Conservation (phyloP, 2,888 invertebrate species). For the Carterocephalus palaemon region DNA sequence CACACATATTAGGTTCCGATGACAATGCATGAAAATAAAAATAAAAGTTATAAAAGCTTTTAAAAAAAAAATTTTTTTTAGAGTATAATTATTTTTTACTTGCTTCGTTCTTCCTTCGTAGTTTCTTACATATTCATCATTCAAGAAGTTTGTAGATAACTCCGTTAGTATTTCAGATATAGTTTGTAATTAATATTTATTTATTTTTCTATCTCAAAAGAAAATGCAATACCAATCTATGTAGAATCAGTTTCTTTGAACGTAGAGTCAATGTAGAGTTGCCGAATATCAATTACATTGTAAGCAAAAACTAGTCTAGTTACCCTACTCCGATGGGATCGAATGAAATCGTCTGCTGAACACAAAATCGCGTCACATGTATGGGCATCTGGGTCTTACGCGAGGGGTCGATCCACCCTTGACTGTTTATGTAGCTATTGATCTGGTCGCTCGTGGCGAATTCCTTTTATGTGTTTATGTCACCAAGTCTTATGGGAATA, state of each 20-base stretch:
- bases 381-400: conserved; percentile 64
- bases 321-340: conserved; percentile 8
- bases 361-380: conserved; percentile 48
- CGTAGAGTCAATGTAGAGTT: not conserved
- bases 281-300: conserved; percentile 4
- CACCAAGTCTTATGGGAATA: conserved; percentile 16
- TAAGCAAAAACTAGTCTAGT: conserved; percentile 12
- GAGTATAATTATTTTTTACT: too few species aligned
- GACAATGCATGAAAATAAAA: too few species aligned
- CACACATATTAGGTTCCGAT: too few species aligned
- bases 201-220: too few species aligned
- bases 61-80: too few species aligned
- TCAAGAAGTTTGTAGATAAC: too few species aligned
- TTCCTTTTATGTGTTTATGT: conserved; percentile 39
- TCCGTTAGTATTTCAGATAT: too few species aligned
- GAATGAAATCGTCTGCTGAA: conserved; percentile 29
- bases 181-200: too few species aligned
- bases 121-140: too few species aligned
- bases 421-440: conserved; percentile 68
- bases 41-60: too few species aligned
- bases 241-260: not conserved
- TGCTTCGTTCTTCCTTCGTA: too few species aligned
- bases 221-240: too few species aligned
- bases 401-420: conserved; percentile 45
- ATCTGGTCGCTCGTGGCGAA: conserved; percentile 47